phyloP scores from a whole-genome alignment of 2,797 vertebrate genomes.

The Tolypeutes matacus region DNA sequence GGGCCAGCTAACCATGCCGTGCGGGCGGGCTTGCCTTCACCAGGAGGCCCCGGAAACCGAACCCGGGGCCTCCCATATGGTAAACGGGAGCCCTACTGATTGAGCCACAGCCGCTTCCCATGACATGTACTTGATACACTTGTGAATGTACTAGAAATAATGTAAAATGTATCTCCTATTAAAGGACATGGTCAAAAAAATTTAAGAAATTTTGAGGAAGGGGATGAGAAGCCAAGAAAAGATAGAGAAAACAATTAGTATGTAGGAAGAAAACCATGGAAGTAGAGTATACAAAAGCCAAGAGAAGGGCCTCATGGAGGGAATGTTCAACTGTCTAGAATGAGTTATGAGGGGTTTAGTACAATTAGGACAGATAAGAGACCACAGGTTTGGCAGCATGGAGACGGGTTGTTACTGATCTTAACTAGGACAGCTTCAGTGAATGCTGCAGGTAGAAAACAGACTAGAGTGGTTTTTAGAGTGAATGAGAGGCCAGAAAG shows the following conservation, averaged over 20 bases:
- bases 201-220: slow-evolving; percentile 21
- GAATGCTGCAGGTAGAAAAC: background rate
- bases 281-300: background rate
- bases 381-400: background rate
- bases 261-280: slow-evolving; percentile 25
- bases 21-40: too few species aligned
- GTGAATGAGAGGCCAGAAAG: background rate
- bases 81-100: too few species aligned
- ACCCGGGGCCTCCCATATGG: too few species aligned
- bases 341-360: background rate
- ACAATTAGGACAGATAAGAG: background rate
- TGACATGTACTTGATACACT: background rate
- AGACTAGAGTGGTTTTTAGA: background rate
- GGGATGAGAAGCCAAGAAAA: slow-evolving; percentile 15
- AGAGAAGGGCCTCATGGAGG: background rate
- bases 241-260: background rate
- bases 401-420: background rate
- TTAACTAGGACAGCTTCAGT: background rate
- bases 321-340: background rate
- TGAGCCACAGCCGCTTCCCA: too few species aligned
- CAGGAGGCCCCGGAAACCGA: too few species aligned
- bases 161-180: slow-evolving; percentile 14
- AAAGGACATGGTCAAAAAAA: background rate
- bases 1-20: too few species aligned
- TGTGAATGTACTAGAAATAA: background rate